phyloP scores from a whole-genome alignment of 53 echinoderm and acorn worm genomes.

The Holothuria scabra region DNA sequence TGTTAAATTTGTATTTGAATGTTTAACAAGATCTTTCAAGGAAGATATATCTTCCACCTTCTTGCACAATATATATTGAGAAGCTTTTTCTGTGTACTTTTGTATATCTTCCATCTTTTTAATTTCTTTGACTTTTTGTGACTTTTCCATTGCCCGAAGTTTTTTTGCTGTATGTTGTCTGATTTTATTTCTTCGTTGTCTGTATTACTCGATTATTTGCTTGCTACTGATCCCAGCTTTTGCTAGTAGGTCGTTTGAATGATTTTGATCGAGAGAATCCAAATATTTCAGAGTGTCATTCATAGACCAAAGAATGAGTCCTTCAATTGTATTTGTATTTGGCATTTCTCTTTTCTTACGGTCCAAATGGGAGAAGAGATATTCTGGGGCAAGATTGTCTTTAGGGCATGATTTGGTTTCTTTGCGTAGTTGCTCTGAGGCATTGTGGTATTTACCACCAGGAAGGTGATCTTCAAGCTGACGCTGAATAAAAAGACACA shows the following conservation, averaged over 20 bases:
- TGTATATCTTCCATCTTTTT: too few species aligned
- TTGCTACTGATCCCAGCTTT: conserved; percentile 1
- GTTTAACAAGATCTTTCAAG: not conserved
- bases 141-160: conserved; percentile 11
- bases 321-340: conserved; percentile 49
- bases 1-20: not conserved
- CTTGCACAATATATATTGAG: conserved; percentile 11
- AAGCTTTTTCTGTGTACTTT: conserved; percentile 35
- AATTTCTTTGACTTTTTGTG: conserved; percentile 21
- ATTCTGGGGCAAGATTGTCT: conserved; percentile 57
- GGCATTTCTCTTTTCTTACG: conserved; percentile 57
- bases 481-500: conserved; percentile 54
- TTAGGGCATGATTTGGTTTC: conserved; percentile 55
- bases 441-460: conserved; percentile 52
- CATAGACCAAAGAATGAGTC: conserved; percentile 44
- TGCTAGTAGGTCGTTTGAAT: conserved; percentile 19
- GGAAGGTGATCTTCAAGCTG: conserved; percentile 64
- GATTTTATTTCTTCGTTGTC: not conserved
- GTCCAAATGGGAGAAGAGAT: conserved; percentile 58
- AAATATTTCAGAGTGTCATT: conserved; percentile 31
- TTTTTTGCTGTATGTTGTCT: too few species aligned
- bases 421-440: not conserved
- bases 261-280: conserved; percentile 12
- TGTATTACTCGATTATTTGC: conserved; percentile 15
- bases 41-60: not conserved